Evolutionary conservation across 2,888 invertebrate species (phyloP), one percentile per base, ranked within the genome.

Genomic region (Drosophila emarginata): DNA sequence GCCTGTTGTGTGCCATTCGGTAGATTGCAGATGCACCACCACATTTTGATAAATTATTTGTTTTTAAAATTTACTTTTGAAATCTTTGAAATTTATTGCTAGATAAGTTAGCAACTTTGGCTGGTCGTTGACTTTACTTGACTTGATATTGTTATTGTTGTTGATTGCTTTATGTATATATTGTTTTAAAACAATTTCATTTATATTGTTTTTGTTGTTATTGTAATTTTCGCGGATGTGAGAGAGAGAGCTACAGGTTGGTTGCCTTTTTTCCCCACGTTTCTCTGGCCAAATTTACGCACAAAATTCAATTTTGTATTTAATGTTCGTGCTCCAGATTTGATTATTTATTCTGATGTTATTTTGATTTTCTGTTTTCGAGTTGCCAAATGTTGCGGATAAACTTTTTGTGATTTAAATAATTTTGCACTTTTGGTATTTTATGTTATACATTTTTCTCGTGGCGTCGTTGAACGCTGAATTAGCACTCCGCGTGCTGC

Each of bases 11-110:
- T 91, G 75, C 91, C 91, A 76, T 91, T 96, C 69, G 97, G 95
- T 92, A 96, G 95, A 92, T 96, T 96, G 80, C 97, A 95, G 92
- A 96, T 94, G 93, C 96, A 97, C 96, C 96, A 97, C 96, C 96
- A 95, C 95, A 95, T 95, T 91, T 93, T 86, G 60, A 56, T 72
- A 64, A 12, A 21, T 40, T 52, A 39, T 62, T 50, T 51, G 2
- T 18, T 51, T 52, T 15, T 52, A 59, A 14, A 18, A 28, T 40
- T 36, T 66, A 50, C 6, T 9, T 28, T 32, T 52, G 5, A 23
- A 54, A 14, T 45, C 39, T 21, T 61, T 26, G 5, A 15, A 52
- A 26, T 58, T 32, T 28, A n/a, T 12, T n/a, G 50, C 51, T 66
- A 21, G 40, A 69, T 69, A 63, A 36, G 51, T 72, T 70, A 67